Evolutionary conservation across 1,140 invertebrate species (phyloP).

Genomic region (Drosophila azteca): DNA sequence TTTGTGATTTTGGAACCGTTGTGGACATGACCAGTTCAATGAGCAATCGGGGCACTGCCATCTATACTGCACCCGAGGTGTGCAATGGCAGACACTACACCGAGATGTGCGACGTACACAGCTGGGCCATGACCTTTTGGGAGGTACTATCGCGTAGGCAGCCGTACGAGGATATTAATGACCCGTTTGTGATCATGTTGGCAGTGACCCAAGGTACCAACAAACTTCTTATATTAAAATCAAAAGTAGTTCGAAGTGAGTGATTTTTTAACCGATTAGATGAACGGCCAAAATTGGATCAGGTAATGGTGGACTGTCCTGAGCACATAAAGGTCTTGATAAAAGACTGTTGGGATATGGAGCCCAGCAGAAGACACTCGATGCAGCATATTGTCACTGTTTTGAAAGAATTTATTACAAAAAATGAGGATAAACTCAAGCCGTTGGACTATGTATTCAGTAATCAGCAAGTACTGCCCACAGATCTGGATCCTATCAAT

Average conservation of each 20-base stretch:
- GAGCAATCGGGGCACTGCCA: slow-evolving; percentile 97
- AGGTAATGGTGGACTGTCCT: slow-evolving; percentile 88
- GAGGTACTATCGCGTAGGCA: slow-evolving; percentile 94
- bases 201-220: slow-evolving; percentile 89
- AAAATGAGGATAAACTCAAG: neutral
- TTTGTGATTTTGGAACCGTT: slow-evolving; percentile 97
- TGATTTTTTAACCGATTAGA: slow-evolving; percentile 83
- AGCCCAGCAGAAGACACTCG: slow-evolving; percentile 90
- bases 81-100: slow-evolving; percentile 92
- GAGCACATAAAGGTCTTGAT: slow-evolving; percentile 92
- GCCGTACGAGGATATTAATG: slow-evolving; percentile 93
- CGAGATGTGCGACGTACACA: slow-evolving; percentile 99
- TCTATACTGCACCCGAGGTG: slow-evolving; percentile 99
- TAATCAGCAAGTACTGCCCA: neutral
- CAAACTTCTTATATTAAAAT: neutral
- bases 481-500: too few species aligned
- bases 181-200: slow-evolving; percentile 95
- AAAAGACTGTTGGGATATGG: slow-evolving; percentile 93
- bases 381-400: slow-evolving; percentile 91
- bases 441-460: neutral
- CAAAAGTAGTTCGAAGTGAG: neutral
- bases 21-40: slow-evolving; percentile 96
- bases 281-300: slow-evolving; percentile 91
- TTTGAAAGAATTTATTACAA: slow-evolving; percentile 85
- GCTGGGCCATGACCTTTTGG: slow-evolving; percentile 99